Evolutionary conservation across 2,888 invertebrate species (phyloP).

Genomic region (Himalopsyche japonica): DNA sequence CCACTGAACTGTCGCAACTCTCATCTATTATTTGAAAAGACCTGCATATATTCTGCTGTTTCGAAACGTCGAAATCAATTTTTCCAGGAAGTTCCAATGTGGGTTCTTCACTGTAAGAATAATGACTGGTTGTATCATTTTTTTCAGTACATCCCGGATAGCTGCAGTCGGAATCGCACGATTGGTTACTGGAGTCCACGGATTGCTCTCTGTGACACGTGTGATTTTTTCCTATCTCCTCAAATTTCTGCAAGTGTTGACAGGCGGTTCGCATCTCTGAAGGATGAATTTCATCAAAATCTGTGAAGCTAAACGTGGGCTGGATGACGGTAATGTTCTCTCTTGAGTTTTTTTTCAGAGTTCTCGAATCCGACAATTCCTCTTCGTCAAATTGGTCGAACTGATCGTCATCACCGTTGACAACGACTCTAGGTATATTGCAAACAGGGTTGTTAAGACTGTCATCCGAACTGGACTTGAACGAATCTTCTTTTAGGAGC

Average conservation of each 20-base stretch:
- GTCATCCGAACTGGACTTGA: conserved; percentile 43
- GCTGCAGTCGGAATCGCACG: conserved; percentile 38
- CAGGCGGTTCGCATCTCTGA: conserved; percentile 19
- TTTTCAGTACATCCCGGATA: conserved; percentile 22
- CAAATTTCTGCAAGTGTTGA: background rate
- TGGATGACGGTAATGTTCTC: background rate
- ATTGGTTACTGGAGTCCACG: conserved; percentile 36
- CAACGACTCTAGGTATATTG: background rate
- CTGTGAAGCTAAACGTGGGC: conserved; percentile 25
- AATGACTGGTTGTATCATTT: conserved; percentile 13
- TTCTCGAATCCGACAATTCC: background rate
- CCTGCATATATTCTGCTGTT: conserved; percentile 46
- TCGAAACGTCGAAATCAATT: conserved; percentile 36
- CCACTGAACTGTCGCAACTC: background rate
- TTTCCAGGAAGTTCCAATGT: background rate
- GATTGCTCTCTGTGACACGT: conserved; percentile 32
- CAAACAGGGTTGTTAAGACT: conserved; percentile 46
- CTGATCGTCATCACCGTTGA: background rate
- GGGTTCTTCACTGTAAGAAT: conserved; percentile 2
- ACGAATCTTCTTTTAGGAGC: conserved; percentile 3
- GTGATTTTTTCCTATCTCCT: background rate
- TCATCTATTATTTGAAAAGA: conserved; percentile 17
- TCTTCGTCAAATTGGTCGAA: background rate
- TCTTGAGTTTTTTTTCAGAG: background rate
- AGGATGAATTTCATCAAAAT: conserved; percentile 17